Base-by-base conservation (phyloP, 1,140 invertebrate genomes). In the Eciton burchellii region DNA sequence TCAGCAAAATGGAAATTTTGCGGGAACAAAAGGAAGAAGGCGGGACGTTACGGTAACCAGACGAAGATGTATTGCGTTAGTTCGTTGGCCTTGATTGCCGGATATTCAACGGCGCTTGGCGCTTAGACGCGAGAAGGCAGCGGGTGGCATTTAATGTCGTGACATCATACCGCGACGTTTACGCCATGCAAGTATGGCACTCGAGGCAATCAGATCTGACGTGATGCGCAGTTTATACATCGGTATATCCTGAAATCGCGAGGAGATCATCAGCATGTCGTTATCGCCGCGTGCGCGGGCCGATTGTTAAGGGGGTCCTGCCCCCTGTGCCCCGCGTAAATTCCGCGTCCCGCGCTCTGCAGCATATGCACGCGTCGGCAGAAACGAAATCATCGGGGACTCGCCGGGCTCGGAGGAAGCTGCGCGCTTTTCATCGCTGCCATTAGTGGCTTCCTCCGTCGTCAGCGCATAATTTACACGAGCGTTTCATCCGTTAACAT, bases 231-330 rank as follows among this genome's bases (percentile, higher is more conserved):
- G 68, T 43, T 85, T 81, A 71, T 59, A 65, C 76, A 24, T 16
- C 9, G 52, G 56, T 71, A 41, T 66, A 41, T 66, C 26, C 35
- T n/a, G 77, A 85, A 89, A 86, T 82, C 73, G 52, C 71, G 83
- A 70, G 74, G 56, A 68, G 76, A 82, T 88, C 88, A 59, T 88
- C 84, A 68, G 87, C 84, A 84, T 86, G 72, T 86, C 59, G 86
- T 88, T 85, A 65, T 66, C 47, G 35, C 29, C 83, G 68, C 52
- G 66, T 56, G 43, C 76, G n/a, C 56, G n/a, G 45, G n/a, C n/a
- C 47, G 68, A 63, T 59, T 65, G 82, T 84, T 77, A 41, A 26
- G 41, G 29, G n/a, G 66, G 41, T 72, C n/a, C 49, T 43, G 47
- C 21, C n/a, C 60, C 19, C 41, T 68, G 63, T 82, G 8, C 5